Percentiles rank a stretch among this genome's conserved stretches.
Conservation (phyloP, 2,113 vertebrate genomes). For the Thunnus thynnus region DNA sequence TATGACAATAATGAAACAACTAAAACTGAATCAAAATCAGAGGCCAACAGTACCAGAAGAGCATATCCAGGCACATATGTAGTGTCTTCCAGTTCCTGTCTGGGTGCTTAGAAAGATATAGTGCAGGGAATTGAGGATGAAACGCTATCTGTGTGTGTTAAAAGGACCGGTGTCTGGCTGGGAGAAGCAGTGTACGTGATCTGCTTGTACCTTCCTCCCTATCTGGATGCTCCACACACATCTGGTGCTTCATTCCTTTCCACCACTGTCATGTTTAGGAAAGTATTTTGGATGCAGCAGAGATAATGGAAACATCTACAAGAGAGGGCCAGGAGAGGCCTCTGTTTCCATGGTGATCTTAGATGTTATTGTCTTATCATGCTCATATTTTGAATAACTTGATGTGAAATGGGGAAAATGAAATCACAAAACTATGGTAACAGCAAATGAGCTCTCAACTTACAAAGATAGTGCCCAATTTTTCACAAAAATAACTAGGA, state of each 20-base stretch:
- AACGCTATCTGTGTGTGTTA: constrained; percentile 16
- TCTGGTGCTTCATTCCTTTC: constrained; percentile 78
- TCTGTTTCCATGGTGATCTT: constrained; percentile 22
- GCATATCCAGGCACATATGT: neutral
- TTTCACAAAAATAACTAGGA: neutral
- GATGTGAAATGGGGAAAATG: neutral
- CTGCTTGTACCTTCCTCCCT: constrained; percentile 42
- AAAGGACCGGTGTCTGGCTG: constrained; percentile 21
- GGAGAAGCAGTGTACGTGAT: constrained; percentile 5
- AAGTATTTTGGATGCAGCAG: constrained; percentile 48
- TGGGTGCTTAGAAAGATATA: constrained; percentile 17
- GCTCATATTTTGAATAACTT: constrained; percentile 5
- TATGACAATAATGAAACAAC: too few relatives aligned
- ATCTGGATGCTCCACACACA: constrained; percentile 59
- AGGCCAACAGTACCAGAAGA: constrained; percentile 8
- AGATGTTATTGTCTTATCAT: constrained; percentile 9
- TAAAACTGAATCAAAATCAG: neutral
- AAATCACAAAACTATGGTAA: neutral
- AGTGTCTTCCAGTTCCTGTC: neutral
- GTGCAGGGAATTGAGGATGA: constrained; percentile 14
- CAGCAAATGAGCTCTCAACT: neutral
- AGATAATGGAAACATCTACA: constrained; percentile 57
- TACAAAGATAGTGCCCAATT: neutral
- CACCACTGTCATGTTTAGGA: constrained; percentile 68
- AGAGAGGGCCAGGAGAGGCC: neutral